Evolutionary conservation across 2,888 invertebrate genomes (phyloP).

Genomic region (Euzetes globulus): DNA sequence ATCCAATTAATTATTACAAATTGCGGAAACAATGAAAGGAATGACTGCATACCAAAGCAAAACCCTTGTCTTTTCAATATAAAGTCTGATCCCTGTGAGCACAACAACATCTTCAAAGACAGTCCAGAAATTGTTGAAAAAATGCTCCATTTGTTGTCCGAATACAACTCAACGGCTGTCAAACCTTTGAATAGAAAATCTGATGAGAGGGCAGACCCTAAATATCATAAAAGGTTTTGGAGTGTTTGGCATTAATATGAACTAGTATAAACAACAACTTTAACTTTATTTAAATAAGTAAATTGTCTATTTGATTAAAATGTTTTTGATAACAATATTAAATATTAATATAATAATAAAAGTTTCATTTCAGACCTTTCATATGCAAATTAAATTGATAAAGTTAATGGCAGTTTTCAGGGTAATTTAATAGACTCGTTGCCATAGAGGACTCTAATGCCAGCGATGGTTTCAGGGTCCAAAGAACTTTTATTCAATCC

Average conservation of each 20-base stretch:
- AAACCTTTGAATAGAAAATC: slow-evolving; percentile 38
- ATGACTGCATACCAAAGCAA: slow-evolving; percentile 26
- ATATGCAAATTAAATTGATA: too few species aligned
- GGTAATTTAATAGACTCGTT: background rate
- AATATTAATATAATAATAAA: background rate
- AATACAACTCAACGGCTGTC: slow-evolving; percentile 36
- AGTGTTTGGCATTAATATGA: slow-evolving; percentile 34
- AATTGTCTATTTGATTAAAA: background rate
- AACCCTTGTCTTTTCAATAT: slow-evolving; percentile 47
- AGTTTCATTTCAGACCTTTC: background rate
- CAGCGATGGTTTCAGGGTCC: background rate
- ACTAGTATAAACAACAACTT: too few species aligned
- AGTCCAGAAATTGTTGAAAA: slow-evolving; percentile 36
- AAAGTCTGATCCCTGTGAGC: slow-evolving; percentile 48
- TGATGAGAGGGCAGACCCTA: slow-evolving; percentile 40
- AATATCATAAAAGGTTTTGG: slow-evolving; percentile 38
- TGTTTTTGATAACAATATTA: background rate
- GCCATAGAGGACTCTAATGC: background rate
- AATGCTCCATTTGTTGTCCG: slow-evolving; percentile 30
- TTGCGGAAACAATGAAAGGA: background rate
- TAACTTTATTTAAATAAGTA: too few species aligned
- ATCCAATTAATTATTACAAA: background rate
- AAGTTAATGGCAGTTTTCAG: background rate
- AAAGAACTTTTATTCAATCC: background rate
- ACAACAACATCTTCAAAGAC: slow-evolving; percentile 37